These are phyloP conservation scores for Cinara cedri DNA, from an alignment of 2,888 invertebrate species.

Conservation along the genomic window DNA sequence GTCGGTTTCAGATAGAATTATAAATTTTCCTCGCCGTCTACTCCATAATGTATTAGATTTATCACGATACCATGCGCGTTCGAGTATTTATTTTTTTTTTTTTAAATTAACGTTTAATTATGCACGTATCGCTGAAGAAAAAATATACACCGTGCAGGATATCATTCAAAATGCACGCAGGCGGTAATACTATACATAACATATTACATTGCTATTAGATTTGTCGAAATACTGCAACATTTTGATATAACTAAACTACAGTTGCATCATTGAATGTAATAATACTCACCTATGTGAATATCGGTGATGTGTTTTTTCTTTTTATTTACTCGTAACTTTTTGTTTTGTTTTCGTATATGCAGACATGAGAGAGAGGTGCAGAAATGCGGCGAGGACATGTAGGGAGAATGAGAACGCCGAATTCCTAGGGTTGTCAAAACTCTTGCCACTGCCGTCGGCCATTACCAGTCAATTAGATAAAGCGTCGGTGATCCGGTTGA, in stretches of 20 bases:
- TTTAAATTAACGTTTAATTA: neutral
- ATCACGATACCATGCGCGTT: neutral
- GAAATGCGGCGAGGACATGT: slow-evolving; percentile 92
- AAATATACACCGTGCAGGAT: neutral
- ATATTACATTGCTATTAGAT: neutral
- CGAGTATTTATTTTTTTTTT: slow-evolving; percentile 11
- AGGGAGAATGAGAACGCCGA: slow-evolving; percentile 97
- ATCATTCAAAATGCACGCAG: slow-evolving; percentile 30
- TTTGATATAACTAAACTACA: too few relatives aligned
- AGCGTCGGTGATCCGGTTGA: slow-evolving; percentile 92
- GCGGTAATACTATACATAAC: slow-evolving; percentile 27
- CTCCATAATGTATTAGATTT: neutral
- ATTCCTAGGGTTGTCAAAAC: slow-evolving; percentile 90
- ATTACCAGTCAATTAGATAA: slow-evolving; percentile 97
- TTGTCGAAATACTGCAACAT: too few relatives aligned
- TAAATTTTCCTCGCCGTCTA: neutral
- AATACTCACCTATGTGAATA: too few relatives aligned
- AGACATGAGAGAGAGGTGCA: slow-evolving; percentile 95
- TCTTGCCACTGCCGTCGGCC: slow-evolving; percentile 90
- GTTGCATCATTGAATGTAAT: too few relatives aligned
- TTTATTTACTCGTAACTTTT: neutral
- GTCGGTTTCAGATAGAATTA: slow-evolving; percentile 22
- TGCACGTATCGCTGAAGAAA: neutral
- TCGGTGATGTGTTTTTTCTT: too few relatives aligned
- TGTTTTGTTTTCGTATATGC: neutral